phyloP scores from a whole-genome alignment of 2,797 vertebrate species.

The Momotus momota region DNA sequence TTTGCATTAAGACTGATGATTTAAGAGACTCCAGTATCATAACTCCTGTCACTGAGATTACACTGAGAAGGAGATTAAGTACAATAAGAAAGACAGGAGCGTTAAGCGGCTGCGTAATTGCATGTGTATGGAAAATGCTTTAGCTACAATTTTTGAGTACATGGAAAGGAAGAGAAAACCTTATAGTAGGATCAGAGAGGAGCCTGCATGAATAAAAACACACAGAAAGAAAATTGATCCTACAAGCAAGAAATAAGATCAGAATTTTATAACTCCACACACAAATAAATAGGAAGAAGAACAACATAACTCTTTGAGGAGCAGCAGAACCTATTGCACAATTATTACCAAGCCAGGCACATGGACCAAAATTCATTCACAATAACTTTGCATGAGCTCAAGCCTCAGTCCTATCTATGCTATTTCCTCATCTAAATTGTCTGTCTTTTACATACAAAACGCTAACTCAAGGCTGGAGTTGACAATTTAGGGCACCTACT shows the following conservation, averaged over 20 bases:
- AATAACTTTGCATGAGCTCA: background rate
- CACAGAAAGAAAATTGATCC: background rate
- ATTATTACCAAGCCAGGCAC: background rate
- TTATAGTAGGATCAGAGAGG: background rate
- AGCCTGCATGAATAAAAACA: background rate
- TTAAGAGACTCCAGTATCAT: conserved; percentile 7
- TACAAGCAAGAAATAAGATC: background rate
- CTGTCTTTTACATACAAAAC: background rate
- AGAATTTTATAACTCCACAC: background rate
- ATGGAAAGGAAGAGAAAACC: background rate
- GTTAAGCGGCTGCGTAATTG: conserved; percentile 46
- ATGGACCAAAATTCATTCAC: background rate
- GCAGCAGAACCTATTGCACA: background rate
- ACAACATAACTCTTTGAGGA: background rate
- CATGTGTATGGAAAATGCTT: background rate
- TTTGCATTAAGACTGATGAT: background rate
- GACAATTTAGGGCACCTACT: background rate
- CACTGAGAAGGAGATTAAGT: conserved; percentile 1
- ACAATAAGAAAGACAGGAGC: background rate
- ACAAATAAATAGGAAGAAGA: background rate
- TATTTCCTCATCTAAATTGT: background rate
- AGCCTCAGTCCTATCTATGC: background rate
- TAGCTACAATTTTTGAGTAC: background rate
- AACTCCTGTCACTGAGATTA: conserved; percentile 24
- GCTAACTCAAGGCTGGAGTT: background rate